Evolutionary conservation across 2,888 invertebrate genomes (phyloP), one percentile per base, ranked within the genome.

Genomic region (Acanthoscelides obtectus): DNA sequence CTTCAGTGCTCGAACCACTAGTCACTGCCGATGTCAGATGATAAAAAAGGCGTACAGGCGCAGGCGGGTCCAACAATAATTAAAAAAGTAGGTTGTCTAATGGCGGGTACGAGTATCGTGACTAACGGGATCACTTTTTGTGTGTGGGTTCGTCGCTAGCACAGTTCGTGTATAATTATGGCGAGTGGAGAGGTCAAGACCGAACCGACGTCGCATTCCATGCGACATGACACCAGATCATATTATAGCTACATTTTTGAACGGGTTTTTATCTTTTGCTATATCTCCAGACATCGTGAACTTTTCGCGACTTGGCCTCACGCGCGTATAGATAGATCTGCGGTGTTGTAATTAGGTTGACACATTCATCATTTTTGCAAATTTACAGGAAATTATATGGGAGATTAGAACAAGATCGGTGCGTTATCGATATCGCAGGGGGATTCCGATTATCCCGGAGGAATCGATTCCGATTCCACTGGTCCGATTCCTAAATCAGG

Each of bases 81-180:
- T 73, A 73, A 73, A 73, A 71, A 73, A 64, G 64, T 69, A 69
- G 73, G 71, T 70, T 70, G 73, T 71, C 73, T 71, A 70, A 73
- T 73, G 66, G 73, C 69, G 68, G 66, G 68, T 68, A 70, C 69
- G 68, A 64, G 68, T 68, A 70, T 73, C 73, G 73, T 73, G 73
- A 71, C 64, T 73, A 73, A 73, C 73, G 73, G 73, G 71, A 73
- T 27, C 69, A 70, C 68, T 70, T 73, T 73, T 73, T 71, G 72
- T 70, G 72, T 71, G 73, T 45, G 45, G 45, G 45, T 45, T 45
- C 45, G 45, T 45, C 45, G 45, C 45, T 45, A 6, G 12, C 45
- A 45, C 45, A 45, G 45, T 45, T 45, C 45, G 45, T 45, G 45
- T 45, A 12, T 45, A 45, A 45, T 45, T 45, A 45, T 45, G 45